These are phyloP conservation scores for Lepisosteus oculatus DNA, from an alignment of 2,113 vertebrate species.

Conservation along the genomic window DNA sequence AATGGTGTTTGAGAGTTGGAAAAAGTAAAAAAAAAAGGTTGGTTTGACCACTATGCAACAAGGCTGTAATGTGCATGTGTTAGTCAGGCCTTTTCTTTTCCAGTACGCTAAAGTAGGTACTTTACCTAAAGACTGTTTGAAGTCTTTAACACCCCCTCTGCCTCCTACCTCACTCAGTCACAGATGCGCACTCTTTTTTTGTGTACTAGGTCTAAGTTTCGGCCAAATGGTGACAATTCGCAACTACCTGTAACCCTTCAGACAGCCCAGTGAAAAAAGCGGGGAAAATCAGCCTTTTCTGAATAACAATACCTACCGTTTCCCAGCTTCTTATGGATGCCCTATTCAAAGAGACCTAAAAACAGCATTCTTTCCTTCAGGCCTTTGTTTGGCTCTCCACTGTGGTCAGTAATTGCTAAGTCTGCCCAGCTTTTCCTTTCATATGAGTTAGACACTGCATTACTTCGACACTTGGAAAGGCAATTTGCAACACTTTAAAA, in stretches of 20 bases:
- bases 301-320: conserved; percentile 12
- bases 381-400: background rate
- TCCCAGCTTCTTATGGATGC: conserved; percentile 6
- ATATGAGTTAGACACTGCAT: background rate
- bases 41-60: background rate
- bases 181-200: background rate
- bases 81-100: background rate
- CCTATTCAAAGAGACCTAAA: conserved; percentile 5
- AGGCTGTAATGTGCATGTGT: background rate
- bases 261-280: background rate
- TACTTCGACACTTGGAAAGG: background rate
- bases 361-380: conserved; percentile 5
- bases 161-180: background rate
- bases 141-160: background rate
- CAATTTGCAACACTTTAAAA: conserved; percentile 4
- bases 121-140: background rate
- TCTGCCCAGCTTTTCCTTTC: conserved; percentile 8
- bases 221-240: conserved; percentile 5
- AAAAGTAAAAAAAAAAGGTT: too few species aligned
- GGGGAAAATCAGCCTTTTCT: background rate
- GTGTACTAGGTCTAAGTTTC: background rate
- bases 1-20: too few species aligned
- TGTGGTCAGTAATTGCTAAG: conserved; percentile 1
- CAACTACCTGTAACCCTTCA: conserved; percentile 7
- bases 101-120: background rate